Conservation (phyloP, 2,113 vertebrate species). For the Hyla sarda region DNA sequence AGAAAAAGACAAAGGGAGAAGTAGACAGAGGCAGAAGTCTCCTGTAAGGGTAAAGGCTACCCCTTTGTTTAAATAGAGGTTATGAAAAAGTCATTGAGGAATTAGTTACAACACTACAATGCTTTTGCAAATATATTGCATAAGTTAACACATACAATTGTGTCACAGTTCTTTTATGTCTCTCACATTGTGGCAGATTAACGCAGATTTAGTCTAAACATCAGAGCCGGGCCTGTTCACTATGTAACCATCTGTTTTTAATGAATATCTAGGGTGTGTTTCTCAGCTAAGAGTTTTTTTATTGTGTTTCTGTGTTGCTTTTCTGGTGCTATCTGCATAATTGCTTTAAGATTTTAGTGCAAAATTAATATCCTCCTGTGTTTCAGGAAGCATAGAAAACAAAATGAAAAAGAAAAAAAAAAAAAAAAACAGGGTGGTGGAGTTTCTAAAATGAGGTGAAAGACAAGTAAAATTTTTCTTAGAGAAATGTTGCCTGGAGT, state of each 20-base stretch:
- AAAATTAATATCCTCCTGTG: constrained; percentile 93
- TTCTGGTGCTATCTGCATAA: constrained; percentile 92
- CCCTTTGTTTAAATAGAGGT: constrained; percentile 61
- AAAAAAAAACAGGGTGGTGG: constrained; percentile 80
- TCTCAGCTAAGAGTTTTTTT: constrained; percentile 89
- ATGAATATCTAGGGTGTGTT: constrained; percentile 90
- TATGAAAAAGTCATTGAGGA: constrained; percentile 64
- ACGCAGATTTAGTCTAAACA: constrained; percentile 73
- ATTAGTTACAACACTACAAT: constrained; percentile 62
- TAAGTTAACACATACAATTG: constrained; percentile 55
- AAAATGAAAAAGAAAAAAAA: constrained; percentile 72
- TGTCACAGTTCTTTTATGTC: constrained; percentile 64
- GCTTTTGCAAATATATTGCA: constrained; percentile 67
- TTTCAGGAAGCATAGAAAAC: constrained; percentile 78
- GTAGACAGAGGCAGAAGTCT: constrained; percentile 69
- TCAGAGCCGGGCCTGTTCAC: constrained; percentile 78
- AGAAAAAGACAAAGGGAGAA: constrained; percentile 72
- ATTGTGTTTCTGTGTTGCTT: constrained; percentile 90
- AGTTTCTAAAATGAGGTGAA: constrained; percentile 87
- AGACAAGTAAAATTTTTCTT: constrained; percentile 84
- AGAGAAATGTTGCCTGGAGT: constrained; percentile 92
- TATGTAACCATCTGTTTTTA: constrained; percentile 93
- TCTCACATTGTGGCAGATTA: constrained; percentile 67
- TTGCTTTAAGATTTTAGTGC: constrained; percentile 93
- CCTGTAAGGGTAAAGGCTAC: constrained; percentile 67